Evolutionary conservation across 2,113 vertebrate genomes (phyloP).

Genomic region (Sceloporus undulatus): DNA sequence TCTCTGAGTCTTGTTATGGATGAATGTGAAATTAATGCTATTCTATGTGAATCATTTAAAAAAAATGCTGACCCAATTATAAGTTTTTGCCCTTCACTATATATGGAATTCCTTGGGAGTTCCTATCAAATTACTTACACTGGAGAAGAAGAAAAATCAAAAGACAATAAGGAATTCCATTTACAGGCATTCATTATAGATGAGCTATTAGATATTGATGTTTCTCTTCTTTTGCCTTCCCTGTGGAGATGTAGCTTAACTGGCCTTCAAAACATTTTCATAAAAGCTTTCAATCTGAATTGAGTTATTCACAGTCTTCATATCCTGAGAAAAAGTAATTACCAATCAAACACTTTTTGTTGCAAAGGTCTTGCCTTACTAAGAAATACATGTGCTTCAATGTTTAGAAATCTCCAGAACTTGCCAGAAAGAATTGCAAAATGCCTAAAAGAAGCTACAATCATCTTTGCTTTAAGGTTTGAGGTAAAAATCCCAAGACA

Average conservation of each 20-base stretch:
- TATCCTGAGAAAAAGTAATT: constrained; percentile 32
- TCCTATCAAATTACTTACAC: constrained; percentile 26
- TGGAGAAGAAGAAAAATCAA: constrained; percentile 28
- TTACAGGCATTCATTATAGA: constrained; percentile 33
- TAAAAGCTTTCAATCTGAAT: neutral
- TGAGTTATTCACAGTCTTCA: constrained; percentile 3
- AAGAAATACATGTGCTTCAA: constrained; percentile 53
- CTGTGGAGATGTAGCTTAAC: neutral
- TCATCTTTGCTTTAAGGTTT: neutral
- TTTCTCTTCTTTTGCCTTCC: neutral
- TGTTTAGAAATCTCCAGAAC: neutral
- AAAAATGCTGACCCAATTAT: constrained; percentile 75
- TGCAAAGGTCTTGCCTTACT: constrained; percentile 45
- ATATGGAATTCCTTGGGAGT: constrained; percentile 28
- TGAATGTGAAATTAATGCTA: constrained; percentile 76
- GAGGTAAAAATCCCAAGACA: neutral
- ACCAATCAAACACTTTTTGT: constrained; percentile 46
- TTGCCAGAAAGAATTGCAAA: neutral
- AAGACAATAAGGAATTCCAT: constrained; percentile 19
- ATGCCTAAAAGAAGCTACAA: neutral
- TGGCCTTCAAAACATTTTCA: neutral
- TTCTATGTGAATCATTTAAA: constrained; percentile 70
- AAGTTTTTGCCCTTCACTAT: constrained; percentile 60
- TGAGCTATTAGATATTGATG: constrained; percentile 27
- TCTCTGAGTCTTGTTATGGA: constrained; percentile 65